These are phyloP conservation scores for Gymnoscopelus braueri DNA, from an alignment of 2,797 vertebrate genomes.

Conservation along the genomic window DNA sequence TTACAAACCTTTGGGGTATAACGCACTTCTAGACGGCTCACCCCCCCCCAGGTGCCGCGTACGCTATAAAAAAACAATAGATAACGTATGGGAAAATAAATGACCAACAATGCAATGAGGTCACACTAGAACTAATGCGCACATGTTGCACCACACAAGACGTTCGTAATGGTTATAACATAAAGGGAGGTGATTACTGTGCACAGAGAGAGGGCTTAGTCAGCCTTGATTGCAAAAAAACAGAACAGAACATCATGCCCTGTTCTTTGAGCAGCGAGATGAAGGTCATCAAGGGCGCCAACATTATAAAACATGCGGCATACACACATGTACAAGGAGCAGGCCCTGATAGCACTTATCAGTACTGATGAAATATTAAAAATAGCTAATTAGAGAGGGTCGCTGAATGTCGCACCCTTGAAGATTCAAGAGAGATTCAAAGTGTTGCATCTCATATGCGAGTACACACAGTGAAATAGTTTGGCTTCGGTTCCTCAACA, in stretches of 20 bases:
- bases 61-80: no score
- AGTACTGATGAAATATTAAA: constrained; percentile 49
- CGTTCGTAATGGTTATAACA: not conserved
- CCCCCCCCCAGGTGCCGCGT: no score
- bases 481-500: no score
- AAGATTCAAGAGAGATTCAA: no score
- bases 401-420: not conserved
- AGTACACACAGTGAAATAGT: no score
- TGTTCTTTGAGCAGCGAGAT: not conserved
- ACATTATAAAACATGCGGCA: constrained; percentile 27
- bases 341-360: constrained; percentile 56
- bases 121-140: no score
- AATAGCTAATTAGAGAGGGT: constrained; percentile 46
- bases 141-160: no score
- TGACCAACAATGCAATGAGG: no score
- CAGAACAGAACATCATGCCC: not conserved
- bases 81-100: no score
- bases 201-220: constrained; percentile 16
- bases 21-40: no score
- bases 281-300: constrained; percentile 3
- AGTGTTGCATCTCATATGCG: no score
- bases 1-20: no score
- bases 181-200: constrained; percentile 4
- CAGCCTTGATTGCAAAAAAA: constrained; percentile 2
- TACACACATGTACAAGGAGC: constrained; percentile 42